Evolutionary conservation across 2,888 invertebrate species (phyloP).

Genomic region (Punctoribates punctum): DNA sequence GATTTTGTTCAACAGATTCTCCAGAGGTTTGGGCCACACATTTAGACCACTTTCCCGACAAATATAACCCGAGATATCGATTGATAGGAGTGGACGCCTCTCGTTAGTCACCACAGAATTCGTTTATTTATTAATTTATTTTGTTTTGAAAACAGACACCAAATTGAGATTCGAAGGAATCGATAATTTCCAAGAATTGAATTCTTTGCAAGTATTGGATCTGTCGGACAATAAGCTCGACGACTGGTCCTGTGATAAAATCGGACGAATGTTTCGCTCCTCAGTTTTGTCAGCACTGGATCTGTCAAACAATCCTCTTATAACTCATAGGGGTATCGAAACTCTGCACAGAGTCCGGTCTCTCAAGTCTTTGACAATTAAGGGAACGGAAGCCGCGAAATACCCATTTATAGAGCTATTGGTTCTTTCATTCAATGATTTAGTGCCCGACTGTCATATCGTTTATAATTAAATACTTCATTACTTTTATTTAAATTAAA

Average conservation of each 20-base stretch:
- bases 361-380: conserved; percentile 26
- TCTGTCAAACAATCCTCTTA: conserved; percentile 27
- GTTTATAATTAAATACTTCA: neutral
- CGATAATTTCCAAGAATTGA: conserved; percentile 62
- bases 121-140: neutral
- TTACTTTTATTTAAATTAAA: too few species aligned
- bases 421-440: conserved; percentile 32
- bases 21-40: conserved; percentile 57
- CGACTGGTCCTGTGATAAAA: conserved; percentile 41
- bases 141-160: conserved; percentile 53
- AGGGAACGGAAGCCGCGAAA: conserved; percentile 32
- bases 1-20: conserved; percentile 9
- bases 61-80: conserved; percentile 61
- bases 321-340: conserved; percentile 40
- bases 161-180: conserved; percentile 75
- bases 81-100: conserved; percentile 78
- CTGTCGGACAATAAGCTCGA: conserved; percentile 38
- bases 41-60: conserved; percentile 60
- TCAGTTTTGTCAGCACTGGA: neutral
- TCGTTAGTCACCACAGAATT: conserved; percentile 51
- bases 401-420: conserved; percentile 40
- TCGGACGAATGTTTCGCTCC: conserved; percentile 37
- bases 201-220: conserved; percentile 45
- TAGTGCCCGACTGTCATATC: conserved; percentile 38
- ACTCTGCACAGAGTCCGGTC: conserved; percentile 37